phyloP scores from a whole-genome alignment of 2,888 invertebrate genomes.

The Trypoxylon attenuatum region DNA sequence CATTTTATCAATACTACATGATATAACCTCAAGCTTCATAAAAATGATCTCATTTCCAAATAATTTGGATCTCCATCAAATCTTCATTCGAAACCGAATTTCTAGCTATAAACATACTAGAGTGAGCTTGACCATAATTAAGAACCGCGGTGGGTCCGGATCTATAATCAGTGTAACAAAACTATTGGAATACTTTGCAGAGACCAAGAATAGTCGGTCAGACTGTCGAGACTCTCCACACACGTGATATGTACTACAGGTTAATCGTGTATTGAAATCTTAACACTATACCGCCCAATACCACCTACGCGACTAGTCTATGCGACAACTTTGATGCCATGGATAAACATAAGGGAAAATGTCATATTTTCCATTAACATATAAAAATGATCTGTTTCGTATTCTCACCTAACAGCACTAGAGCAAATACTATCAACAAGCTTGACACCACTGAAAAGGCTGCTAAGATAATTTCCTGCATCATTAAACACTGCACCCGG shows the following conservation, averaged over 20 bases:
- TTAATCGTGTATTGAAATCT: constrained; percentile 24
- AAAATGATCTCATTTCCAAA: neutral
- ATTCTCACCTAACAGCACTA: constrained; percentile 79
- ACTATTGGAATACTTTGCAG: neutral
- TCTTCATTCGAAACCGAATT: too few species aligned
- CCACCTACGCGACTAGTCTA: constrained; percentile 16
- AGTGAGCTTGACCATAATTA: too few species aligned
- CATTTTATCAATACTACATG: neutral
- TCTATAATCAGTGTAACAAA: neutral
- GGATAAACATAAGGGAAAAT: neutral
- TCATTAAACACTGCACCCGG: constrained; percentile 52
- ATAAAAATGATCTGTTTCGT: constrained; percentile 10
- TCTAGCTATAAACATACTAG: too few species aligned
- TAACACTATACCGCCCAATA: constrained; percentile 10
- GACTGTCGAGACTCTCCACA: constrained; percentile 7
- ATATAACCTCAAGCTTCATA: neutral
- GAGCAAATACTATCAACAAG: constrained; percentile 77
- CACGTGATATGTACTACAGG: constrained; percentile 33
- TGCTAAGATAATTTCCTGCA: constrained; percentile 75
- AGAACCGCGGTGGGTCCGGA: too few species aligned
- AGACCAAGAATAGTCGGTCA: constrained; percentile 3
- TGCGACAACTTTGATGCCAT: constrained; percentile 12
- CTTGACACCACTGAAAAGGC: constrained; percentile 78
- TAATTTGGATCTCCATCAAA: neutral
- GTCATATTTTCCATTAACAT: neutral